Conservation (phyloP, 2,113 vertebrate genomes). For the Myotis brandtii region DNA sequence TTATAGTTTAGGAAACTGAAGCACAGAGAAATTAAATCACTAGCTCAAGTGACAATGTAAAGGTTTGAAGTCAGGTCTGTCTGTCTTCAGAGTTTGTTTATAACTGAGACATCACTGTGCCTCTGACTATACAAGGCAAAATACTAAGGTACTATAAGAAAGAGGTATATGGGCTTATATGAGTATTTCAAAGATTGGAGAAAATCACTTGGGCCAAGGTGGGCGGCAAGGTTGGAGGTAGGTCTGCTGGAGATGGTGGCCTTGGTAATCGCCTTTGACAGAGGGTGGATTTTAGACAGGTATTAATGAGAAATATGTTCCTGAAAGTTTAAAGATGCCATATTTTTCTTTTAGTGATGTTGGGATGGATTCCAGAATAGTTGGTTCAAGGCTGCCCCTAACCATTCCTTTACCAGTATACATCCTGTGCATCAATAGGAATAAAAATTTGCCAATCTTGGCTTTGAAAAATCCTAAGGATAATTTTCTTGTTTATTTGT, state of each 20-base stretch:
- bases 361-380: neutral
- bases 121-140: neutral
- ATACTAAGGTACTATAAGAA: neutral
- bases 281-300: neutral
- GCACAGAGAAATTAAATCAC: neutral
- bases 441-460: neutral
- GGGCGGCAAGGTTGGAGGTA: neutral
- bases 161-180: neutral
- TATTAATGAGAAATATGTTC: neutral
- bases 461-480: neutral
- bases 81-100: neutral
- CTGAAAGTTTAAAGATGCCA: neutral
- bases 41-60: neutral
- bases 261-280: neutral
- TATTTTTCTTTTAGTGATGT: neutral
- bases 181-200: neutral
- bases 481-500: slow-evolving; percentile 24
- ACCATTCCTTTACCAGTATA: neutral
- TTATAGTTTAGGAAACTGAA: neutral
- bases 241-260: neutral
- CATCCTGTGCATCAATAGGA: neutral
- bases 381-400: neutral
- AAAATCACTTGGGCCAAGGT: neutral
- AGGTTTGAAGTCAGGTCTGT: neutral
- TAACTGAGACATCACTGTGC: neutral